Base-by-base conservation (phyloP, 2,113 vertebrate genomes). In the Plecturocebus donacophilus region DNA sequence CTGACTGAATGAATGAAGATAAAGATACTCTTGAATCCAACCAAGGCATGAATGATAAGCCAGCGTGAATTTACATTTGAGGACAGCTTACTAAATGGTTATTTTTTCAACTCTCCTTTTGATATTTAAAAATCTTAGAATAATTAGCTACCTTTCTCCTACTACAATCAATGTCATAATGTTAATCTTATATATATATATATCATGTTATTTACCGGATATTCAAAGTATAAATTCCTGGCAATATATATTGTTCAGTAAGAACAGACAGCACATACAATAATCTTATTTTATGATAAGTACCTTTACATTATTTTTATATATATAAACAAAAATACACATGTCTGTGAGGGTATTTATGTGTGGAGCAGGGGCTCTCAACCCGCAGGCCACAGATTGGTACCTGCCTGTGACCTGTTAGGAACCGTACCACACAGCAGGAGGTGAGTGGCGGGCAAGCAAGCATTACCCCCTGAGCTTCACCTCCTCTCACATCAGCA, bases 71-170 rank as follows among this genome's bases (percentile, higher is more conserved):
- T 87, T 70, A 61, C 54, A 19, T 25, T 47, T 92, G 49, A 91
- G 8, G n/a, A 93, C 3, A 77, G 8, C 0, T 30, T 89, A 30
- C 7, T 77, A 81, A 66, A 70, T 76, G 14, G 80, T 86, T 30
- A 27, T 42, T 70, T 92, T 70, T 70, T 90, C 58, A 91, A 94
- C 3, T 87, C 12, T 49, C 56, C 38, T 82, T 92, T 82, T 76
- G 47, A 87, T 70, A 76, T 93, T 83, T 86, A 93, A 93, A 75
- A 75, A 8, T 75, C n/a, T 91, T 49, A 75, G n/a, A 77, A 87
- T 81, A 89, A 75, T 47, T 54, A 38, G 30, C 27, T 71, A 35
- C 9, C 6, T 73, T 73, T 90, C 35, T 73, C 23, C 20, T 71
- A 56, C 47, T 56, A 71, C 23, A 58, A 77, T 84, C 19, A 64